These are phyloP conservation scores for Drosophila sechellia DNA, from an alignment of 1,140 invertebrate species.

Conservation along the genomic window DNA sequence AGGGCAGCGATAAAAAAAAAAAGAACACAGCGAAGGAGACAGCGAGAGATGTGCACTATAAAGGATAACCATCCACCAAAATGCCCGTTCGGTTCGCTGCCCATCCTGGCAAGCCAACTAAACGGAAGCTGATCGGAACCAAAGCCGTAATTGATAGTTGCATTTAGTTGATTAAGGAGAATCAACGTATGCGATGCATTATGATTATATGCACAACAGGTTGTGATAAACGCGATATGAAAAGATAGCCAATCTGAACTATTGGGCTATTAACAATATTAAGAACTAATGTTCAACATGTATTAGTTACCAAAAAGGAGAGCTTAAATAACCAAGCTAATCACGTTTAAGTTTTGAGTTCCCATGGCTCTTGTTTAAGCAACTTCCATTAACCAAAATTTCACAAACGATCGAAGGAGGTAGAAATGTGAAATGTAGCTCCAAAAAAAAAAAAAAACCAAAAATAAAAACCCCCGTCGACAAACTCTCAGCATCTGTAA, in stretches of 20 bases:
- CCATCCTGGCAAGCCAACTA: not conserved
- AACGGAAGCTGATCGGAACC: conserved; percentile 26
- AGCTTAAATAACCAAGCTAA: not conserved
- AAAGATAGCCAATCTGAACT: no score
- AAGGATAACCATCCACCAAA: conserved; percentile 8
- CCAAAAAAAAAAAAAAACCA: conserved; percentile 6
- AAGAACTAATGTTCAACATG: no score
- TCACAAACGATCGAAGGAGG: not conserved
- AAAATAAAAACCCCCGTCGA: not conserved
- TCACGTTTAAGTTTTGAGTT: not conserved
- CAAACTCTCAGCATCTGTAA: conserved; percentile 41
- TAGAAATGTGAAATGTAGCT: not conserved
- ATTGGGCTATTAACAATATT: no score
- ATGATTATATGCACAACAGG: not conserved
- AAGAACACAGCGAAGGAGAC: not conserved
- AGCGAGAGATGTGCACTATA: not conserved
- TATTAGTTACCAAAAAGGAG: no score
- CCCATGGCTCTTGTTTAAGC: not conserved
- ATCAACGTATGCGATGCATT: not conserved
- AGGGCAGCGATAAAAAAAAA: not conserved
- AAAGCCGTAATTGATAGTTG: conserved; percentile 33
- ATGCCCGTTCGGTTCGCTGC: not conserved
- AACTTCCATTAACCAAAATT: not conserved
- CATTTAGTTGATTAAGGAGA: conserved; percentile 7
- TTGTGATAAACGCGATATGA: not conserved